Conservation (phyloP, 2,888 invertebrate genomes). For the Latrodectus hesperus region DNA sequence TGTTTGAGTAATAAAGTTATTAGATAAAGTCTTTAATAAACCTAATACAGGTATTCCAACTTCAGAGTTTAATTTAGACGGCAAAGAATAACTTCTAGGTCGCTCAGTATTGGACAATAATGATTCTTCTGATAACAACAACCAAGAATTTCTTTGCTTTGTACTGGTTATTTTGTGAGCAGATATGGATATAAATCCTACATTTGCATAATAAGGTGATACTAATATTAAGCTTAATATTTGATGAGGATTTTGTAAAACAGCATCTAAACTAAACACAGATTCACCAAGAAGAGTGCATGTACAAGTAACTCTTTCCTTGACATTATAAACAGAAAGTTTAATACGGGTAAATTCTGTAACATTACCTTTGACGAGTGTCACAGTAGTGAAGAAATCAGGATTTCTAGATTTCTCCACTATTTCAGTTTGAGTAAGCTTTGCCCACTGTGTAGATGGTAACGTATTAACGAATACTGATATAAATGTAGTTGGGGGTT, state of each 20-base stretch:
- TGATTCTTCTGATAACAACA: constrained; percentile 59
- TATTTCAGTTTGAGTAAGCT: constrained; percentile 90
- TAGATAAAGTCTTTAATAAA: constrained; percentile 72
- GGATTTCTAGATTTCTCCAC: constrained; percentile 91
- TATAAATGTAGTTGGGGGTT: constrained; percentile 87
- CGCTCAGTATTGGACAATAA: constrained; percentile 57
- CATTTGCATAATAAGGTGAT: constrained; percentile 77
- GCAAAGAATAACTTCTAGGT: constrained; percentile 66
- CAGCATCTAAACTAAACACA: constrained; percentile 74
- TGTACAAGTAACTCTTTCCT: constrained; percentile 84
- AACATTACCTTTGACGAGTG: constrained; percentile 87
- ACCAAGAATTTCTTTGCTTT: constrained; percentile 64
- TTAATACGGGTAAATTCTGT: constrained; percentile 83
- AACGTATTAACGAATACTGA: constrained; percentile 78
- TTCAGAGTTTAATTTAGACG: constrained; percentile 46
- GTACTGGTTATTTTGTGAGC: constrained; percentile 80
- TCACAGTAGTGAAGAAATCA: constrained; percentile 88
- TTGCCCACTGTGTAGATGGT: constrained; percentile 80
- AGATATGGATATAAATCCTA: constrained; percentile 88
- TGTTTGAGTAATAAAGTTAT: constrained; percentile 82
- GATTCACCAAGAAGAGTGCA: constrained; percentile 75
- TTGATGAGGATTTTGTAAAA: constrained; percentile 73
- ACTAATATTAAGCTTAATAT: constrained; percentile 72
- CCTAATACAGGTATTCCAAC: constrained; percentile 61
- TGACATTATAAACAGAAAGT: constrained; percentile 89